A percentile compares a stretch with the other conserved stretches of the same genome.
Conservation (phyloP, 2,113 vertebrate species). For the Morone saxatilis region DNA sequence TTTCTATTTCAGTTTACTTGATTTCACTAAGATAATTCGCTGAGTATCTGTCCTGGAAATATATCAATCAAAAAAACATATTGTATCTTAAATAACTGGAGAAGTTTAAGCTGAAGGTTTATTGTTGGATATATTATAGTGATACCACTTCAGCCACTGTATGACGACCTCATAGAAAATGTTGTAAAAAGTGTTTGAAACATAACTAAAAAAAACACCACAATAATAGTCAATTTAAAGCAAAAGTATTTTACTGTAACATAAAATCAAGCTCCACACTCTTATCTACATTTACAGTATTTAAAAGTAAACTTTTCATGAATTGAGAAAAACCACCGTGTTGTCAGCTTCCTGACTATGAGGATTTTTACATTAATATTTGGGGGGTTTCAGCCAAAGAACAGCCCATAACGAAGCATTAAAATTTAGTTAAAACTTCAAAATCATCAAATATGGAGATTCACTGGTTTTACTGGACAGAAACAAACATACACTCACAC, state of each 20-base stretch:
- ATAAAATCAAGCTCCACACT: neutral
- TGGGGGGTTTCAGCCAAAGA: neutral
- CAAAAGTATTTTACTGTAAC: neutral
- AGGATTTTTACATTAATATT: neutral
- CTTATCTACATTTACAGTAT: neutral
- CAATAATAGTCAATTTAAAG: neutral
- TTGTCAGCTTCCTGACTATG: neutral
- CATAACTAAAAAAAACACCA: neutral
- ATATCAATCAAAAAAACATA: neutral
- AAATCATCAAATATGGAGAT: neutral
- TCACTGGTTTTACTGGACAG: neutral
- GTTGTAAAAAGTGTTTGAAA: neutral
- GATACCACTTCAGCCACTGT: neutral
- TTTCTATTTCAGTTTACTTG: neutral
- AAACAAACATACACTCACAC: neutral
- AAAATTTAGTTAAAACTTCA: neutral
- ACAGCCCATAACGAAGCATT: neutral
- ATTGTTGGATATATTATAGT: conserved; percentile 3
- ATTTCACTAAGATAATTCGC: neutral
- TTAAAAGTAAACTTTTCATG: neutral
- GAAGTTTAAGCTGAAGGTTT: neutral
- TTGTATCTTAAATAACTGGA: neutral
- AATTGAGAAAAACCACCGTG: neutral
- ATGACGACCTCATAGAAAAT: neutral
- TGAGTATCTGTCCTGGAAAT: neutral